Evolutionary conservation across 2,888 invertebrate genomes (phyloP).

Genomic region (Harpalus rubripes): DNA sequence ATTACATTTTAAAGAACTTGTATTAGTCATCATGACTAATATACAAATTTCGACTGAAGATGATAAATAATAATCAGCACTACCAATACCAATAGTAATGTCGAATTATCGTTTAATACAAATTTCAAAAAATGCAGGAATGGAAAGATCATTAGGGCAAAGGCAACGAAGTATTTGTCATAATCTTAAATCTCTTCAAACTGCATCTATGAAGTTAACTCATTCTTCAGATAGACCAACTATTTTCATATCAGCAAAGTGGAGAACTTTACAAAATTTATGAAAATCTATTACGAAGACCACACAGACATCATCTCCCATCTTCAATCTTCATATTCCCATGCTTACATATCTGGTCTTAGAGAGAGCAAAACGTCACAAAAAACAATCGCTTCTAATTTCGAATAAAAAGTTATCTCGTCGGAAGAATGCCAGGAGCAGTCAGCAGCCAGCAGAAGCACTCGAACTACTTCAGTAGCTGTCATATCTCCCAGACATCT

Average conservation of each 20-base stretch:
- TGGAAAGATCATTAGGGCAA: no score
- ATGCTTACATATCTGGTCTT: background rate
- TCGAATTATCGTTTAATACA: no score
- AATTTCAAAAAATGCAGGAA: no score
- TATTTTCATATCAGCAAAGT: background rate
- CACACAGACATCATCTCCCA: constrained; percentile 14
- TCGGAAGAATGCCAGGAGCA: constrained; percentile 56
- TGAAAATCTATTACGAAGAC: background rate
- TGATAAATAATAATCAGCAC: no score
- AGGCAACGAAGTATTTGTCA: no score
- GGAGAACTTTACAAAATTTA: background rate
- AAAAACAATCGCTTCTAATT: constrained; percentile 57
- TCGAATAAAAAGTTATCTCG: constrained; percentile 54
- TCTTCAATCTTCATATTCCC: constrained; percentile 19
- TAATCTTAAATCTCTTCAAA: no score
- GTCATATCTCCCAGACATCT: constrained; percentile 56
- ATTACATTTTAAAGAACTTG: no score
- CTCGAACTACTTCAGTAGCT: constrained; percentile 58
- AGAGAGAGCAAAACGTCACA: constrained; percentile 31
- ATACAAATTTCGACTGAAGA: no score
- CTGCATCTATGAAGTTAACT: no score
- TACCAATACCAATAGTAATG: no score
- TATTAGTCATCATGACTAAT: no score
- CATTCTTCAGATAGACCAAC: background rate
- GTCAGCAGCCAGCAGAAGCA: constrained; percentile 34